Percentiles rank a stretch among this genome's conserved stretches.
These are phyloP conservation scores for Forficula auricularia DNA, from an alignment of 1,140 invertebrate species.

Conservation along the genomic window DNA sequence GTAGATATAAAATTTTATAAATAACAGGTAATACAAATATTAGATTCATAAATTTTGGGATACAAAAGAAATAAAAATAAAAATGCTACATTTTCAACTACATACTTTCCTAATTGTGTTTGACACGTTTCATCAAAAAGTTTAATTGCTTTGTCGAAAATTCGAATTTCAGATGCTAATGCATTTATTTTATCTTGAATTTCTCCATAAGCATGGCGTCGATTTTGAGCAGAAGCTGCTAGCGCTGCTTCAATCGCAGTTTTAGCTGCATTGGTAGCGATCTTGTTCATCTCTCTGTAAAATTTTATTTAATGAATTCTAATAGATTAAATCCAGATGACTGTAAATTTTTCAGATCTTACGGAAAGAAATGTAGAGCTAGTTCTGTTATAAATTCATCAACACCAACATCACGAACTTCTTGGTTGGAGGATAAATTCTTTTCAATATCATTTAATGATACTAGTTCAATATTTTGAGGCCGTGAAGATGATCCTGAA, in stretches of 20 bases:
- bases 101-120: too few relatives aligned
- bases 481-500: conserved; percentile 25
- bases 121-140: conserved; percentile 26
- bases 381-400: conserved; percentile 41
- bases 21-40: too few relatives aligned
- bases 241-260: conserved; percentile 49
- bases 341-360: conserved; percentile 25
- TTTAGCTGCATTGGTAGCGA: conserved; percentile 41
- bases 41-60: too few relatives aligned
- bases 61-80: too few relatives aligned
- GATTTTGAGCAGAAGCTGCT: conserved; percentile 40
- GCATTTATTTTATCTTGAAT: conserved; percentile 66
- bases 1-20: too few relatives aligned
- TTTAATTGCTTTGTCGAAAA: conserved; percentile 77
- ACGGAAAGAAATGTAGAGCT: conserved; percentile 38
- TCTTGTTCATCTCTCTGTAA: conserved; percentile 29
- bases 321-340: too few relatives aligned
- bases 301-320: conserved; percentile 14
- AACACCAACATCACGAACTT: conserved; percentile 37
- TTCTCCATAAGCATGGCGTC: conserved; percentile 57
- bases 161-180: conserved; percentile 51
- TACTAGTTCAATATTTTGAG: conserved; percentile 11
- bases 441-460: conserved; percentile 4
- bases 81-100: too few relatives aligned
- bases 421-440: neutral